These are phyloP conservation scores for Pipistrellus kuhlii DNA, from an alignment of 2,797 vertebrate genomes.

Conservation along the genomic window DNA sequence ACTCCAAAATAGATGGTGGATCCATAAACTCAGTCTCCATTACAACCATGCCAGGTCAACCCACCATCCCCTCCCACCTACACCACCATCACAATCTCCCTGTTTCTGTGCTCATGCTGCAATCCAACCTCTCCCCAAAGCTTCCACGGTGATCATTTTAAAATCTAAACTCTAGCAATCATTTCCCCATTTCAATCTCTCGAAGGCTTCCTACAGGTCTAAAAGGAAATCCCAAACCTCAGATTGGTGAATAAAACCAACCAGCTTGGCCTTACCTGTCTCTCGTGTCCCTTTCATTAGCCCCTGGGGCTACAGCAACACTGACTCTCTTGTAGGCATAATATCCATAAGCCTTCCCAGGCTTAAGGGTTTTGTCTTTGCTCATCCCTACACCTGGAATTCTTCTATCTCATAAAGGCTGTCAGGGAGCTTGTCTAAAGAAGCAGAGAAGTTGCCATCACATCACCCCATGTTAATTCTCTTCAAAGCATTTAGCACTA, in stretches of 20 bases:
- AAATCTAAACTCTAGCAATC: background rate
- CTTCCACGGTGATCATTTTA: background rate
- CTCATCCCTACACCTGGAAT: background rate
- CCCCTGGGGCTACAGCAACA: background rate
- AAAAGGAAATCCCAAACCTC: background rate
- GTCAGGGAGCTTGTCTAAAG: background rate
- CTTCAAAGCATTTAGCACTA: background rate
- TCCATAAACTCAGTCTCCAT: background rate
- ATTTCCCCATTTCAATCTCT: background rate
- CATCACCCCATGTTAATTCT: background rate
- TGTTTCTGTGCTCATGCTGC: background rate
- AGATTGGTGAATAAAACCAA: background rate
- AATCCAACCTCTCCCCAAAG: background rate
- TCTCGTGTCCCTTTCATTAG: background rate
- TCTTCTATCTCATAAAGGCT: background rate
- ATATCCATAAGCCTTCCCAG: too few species aligned
- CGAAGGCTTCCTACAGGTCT: background rate
- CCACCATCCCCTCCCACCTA: background rate
- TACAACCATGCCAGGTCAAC: background rate
- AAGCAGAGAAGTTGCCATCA: background rate
- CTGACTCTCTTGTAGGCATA: background rate
- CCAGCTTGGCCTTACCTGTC: background rate
- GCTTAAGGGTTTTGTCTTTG: background rate
- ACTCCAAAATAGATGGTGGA: background rate
- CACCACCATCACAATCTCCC: background rate